A percentile compares a stretch with the other conserved stretches of the same genome.
phyloP scores from a whole-genome alignment of 2,888 invertebrate species.

The Onchidella celtica region DNA sequence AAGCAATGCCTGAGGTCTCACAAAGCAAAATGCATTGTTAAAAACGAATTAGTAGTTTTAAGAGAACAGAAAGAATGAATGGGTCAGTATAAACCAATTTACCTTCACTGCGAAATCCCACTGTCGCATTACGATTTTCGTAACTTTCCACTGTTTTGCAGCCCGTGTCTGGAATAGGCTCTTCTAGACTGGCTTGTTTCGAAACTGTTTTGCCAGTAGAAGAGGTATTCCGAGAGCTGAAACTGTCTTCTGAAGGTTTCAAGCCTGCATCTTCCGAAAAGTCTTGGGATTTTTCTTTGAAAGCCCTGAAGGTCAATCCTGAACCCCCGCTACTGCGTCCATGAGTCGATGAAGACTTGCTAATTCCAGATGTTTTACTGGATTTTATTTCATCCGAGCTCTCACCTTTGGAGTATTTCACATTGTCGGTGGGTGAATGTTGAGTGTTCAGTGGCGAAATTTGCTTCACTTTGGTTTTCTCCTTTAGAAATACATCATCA shows the following conservation, averaged over 20 bases:
- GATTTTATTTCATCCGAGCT: no score
- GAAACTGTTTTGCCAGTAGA: not conserved
- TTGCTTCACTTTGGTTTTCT: not conserved
- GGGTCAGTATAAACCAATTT: no score
- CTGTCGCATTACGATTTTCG: not conserved
- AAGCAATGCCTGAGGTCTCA: no score
- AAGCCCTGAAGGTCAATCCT: not conserved
- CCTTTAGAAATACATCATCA: not conserved
- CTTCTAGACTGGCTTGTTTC: not conserved
- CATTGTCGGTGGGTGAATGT: not conserved
- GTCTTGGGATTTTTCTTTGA: not conserved
- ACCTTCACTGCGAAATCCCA: not conserved
- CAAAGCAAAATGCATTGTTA: not conserved
- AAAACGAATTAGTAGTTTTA: not conserved
- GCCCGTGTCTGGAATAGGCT: not conserved
- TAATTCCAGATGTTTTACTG: not conserved
- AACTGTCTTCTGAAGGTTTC: not conserved
- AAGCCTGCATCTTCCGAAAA: not conserved
- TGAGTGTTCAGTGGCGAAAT: not conserved
- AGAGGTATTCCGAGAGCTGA: not conserved
- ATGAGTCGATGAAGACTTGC: not conserved
- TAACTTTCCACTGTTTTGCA: not conserved
- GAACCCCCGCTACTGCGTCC: not conserved
- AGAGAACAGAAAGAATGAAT: not conserved
- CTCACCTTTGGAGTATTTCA: not conserved